Base-by-base conservation (phyloP, 2,797 vertebrate genomes). In the Karalla daura region DNA sequence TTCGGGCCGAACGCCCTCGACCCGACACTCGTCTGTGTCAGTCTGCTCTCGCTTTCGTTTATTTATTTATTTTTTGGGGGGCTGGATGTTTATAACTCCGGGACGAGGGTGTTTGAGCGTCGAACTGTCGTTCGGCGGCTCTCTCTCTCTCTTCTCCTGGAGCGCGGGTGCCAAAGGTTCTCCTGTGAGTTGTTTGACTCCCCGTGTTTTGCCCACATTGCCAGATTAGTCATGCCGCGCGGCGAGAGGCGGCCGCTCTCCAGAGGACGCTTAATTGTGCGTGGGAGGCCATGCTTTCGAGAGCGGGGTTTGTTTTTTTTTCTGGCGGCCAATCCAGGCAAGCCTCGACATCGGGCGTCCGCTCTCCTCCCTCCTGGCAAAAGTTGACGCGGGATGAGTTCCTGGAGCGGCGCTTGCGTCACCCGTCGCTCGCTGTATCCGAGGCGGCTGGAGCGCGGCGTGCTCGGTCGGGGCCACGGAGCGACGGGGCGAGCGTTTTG, bases 141-240 rank as follows among this genome's bases (percentile, higher is more conserved):
- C n/a, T n/a, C 7, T 25, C 68, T 81, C 73, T 66, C 68, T 52
- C 73, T 77, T 72, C 74, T 73, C 40, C 69, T 61, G 63, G 66
- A 78, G 77, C 9, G 60, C 69, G 63, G 81, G 88, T 78, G 80
- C 80, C 61, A 88, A 84, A 91, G 80, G 83, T 83, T 67, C 70
- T 78, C 64, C 56, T 76, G 70, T 84, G 77, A 88, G 83, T 81
- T 78, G 78, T 89, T 91, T 72, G 80, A 84, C 74, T 87, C 71
- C 82, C 78, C 80, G 71, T 90, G 86, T 92, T 92, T 88, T 90
- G 86, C 90, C 85, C 85, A 87, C 89, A 84, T 86, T 88, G 86
- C 74, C 76, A 77, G 85, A 89, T 93, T 93, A 92, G 89, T 93
- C 90, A 91, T 78, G 78, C 63, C 33, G 46, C 70, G 76, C 86